A percentile compares a stretch with the other conserved stretches of the same genome.
Evolutionary conservation across 2,888 invertebrate species (phyloP).

Genomic region (Cinara cedri): DNA sequence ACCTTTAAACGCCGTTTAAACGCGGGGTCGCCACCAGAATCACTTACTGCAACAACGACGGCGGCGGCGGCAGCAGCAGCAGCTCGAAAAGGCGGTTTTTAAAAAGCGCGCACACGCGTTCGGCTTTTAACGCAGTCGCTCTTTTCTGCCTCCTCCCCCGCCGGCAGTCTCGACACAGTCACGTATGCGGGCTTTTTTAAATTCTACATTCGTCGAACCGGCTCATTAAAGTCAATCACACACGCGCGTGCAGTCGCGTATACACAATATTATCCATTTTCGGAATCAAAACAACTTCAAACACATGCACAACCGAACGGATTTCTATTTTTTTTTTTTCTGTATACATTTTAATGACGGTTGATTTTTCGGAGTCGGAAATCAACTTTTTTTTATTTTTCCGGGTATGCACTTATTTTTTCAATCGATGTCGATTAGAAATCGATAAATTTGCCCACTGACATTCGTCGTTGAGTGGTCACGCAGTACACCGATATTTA

Average conservation of each 20-base stretch:
- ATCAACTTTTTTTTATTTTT: too few relatives aligned
- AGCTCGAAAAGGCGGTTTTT: constrained; percentile 28
- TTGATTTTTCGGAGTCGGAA: too few relatives aligned
- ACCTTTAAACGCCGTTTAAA: constrained; percentile 49
- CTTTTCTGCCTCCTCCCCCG: neutral
- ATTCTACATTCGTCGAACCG: constrained; percentile 2
- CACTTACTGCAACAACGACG: constrained; percentile 27
- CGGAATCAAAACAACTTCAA: neutral
- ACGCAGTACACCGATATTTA: too few relatives aligned
- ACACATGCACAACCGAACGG: neutral
- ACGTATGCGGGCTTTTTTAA: constrained; percentile 29
- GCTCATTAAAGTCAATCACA: constrained; percentile 38
- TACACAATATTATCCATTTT: neutral
- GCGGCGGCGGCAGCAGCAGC: too few relatives aligned
- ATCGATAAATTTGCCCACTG: too few relatives aligned
- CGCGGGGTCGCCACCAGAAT: constrained; percentile 36
- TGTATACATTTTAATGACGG: neutral
- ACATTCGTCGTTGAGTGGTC: too few relatives aligned
- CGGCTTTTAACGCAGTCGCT: constrained; percentile 32
- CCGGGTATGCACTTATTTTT: too few relatives aligned
- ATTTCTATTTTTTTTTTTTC: neutral
- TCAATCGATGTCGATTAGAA: too few relatives aligned
- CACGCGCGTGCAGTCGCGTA: neutral
- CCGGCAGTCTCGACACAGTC: neutral
- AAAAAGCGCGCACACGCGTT: constrained; percentile 28